Conservation (phyloP, 1,140 invertebrate genomes). For the Neuroterus valhalla region DNA sequence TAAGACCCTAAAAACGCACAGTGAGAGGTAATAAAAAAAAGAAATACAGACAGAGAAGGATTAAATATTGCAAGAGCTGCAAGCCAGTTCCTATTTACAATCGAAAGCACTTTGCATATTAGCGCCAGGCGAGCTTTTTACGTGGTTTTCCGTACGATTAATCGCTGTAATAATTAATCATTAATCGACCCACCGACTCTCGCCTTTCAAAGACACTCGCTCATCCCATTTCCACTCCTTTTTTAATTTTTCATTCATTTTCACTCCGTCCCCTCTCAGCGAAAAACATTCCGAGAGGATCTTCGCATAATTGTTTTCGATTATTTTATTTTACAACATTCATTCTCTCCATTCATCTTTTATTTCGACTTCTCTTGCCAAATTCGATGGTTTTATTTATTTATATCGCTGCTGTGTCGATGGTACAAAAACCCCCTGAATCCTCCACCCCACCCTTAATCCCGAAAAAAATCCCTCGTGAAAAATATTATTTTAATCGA, state of each 20-base stretch:
- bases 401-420: conserved; percentile 54
- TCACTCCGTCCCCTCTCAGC: too few relatives aligned
- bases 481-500: background rate
- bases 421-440: conserved; percentile 39
- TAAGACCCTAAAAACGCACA: background rate
- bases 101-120: conserved; percentile 48
- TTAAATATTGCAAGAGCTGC: conserved; percentile 15
- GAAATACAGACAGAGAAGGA: background rate
- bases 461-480: background rate
- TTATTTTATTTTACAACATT: background rate
- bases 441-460: background rate
- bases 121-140: conserved; percentile 51
- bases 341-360: conserved; percentile 14
- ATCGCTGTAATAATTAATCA: conserved; percentile 38
- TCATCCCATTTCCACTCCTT: conserved; percentile 32
- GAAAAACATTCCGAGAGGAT: too few relatives aligned
- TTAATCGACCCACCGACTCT: conserved; percentile 29
- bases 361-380: conserved; percentile 8
- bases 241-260: conserved; percentile 31
- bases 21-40: background rate
- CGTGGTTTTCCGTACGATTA: conserved; percentile 49
- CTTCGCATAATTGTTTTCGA: too few relatives aligned
- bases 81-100: conserved; percentile 38
- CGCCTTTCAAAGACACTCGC: conserved; percentile 8
- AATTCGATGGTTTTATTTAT: conserved; percentile 43